These are phyloP conservation scores for Saxicola maurus DNA, from an alignment of 2,797 vertebrate genomes.

Conservation along the genomic window DNA sequence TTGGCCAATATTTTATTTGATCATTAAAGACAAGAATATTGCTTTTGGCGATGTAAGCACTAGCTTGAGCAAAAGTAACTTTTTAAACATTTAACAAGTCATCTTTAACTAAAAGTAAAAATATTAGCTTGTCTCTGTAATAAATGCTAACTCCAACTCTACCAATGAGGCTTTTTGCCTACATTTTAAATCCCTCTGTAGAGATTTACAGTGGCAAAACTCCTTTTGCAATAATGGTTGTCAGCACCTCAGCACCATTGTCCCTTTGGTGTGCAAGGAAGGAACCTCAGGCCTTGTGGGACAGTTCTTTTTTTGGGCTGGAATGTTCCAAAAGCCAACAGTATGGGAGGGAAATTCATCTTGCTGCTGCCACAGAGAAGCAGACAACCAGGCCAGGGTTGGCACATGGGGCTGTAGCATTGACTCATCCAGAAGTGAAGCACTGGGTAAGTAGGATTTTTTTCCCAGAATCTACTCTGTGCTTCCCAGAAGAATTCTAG, in stretches of 20 bases:
- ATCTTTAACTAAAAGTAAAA: background rate
- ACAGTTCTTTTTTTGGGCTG: background rate
- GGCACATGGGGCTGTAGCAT: rapidly evolving
- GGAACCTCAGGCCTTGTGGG: background rate
- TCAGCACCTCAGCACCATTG: rapidly evolving
- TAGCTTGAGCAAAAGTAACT: background rate
- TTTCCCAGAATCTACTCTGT: background rate
- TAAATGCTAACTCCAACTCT: background rate
- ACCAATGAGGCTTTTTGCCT: background rate
- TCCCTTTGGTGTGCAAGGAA: rapidly evolving
- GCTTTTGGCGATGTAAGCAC: background rate
- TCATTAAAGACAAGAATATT: background rate
- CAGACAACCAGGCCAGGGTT: background rate
- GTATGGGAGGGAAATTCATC: background rate
- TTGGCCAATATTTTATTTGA: background rate
- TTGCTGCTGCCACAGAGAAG: background rate
- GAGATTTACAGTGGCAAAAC: background rate
- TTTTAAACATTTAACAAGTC: background rate
- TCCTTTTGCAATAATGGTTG: background rate
- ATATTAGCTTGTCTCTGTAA: background rate
- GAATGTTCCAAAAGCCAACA: background rate
- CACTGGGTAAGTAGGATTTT: rapidly evolving
- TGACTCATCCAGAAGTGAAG: background rate
- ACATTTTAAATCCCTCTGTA: background rate
- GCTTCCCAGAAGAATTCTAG: background rate